Percentiles rank a stretch among this genome's conserved stretches.
Conservation (phyloP, 64 coral and sea anemone species). For the Hydrozoanthus tunicans region DNA sequence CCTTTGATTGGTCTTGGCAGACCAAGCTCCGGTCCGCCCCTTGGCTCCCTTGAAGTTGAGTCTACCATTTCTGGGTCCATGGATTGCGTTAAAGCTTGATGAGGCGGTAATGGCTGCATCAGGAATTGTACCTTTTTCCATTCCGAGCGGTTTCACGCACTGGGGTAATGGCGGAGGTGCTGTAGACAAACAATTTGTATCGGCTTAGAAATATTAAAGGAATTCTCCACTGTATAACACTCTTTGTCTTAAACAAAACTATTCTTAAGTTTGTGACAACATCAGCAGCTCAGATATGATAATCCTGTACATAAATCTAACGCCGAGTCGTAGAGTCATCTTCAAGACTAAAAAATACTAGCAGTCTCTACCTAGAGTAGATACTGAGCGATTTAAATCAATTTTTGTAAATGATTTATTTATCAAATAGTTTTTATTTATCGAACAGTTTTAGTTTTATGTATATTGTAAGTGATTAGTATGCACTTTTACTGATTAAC, state of each 20-base stretch:
- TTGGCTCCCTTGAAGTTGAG: neutral
- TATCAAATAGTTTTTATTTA: neutral
- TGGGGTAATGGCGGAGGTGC: neutral
- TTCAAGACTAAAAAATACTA: neutral
- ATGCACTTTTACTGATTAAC: neutral
- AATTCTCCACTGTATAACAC: too few relatives aligned
- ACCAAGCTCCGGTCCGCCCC: neutral
- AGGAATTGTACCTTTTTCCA: neutral
- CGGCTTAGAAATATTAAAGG: too few relatives aligned
- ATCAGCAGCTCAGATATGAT: too few relatives aligned
- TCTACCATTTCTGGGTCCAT: neutral
- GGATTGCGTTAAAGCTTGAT: neutral
- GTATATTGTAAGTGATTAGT: constrained; percentile 2
- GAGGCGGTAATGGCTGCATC: neutral
- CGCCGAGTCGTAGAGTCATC: neutral
- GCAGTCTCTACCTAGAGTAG: neutral
- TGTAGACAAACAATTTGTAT: too few relatives aligned
- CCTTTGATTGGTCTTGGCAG: neutral
- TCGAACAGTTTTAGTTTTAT: neutral
- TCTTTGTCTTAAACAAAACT: too few relatives aligned
- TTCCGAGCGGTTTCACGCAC: neutral
- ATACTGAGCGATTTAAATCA: neutral
- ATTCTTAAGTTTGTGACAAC: too few relatives aligned
- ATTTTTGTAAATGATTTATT: neutral
- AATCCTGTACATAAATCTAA: too few relatives aligned